phyloP scores from a whole-genome alignment of 92 coral and sea anemone species.

The Porites evermanni region DNA sequence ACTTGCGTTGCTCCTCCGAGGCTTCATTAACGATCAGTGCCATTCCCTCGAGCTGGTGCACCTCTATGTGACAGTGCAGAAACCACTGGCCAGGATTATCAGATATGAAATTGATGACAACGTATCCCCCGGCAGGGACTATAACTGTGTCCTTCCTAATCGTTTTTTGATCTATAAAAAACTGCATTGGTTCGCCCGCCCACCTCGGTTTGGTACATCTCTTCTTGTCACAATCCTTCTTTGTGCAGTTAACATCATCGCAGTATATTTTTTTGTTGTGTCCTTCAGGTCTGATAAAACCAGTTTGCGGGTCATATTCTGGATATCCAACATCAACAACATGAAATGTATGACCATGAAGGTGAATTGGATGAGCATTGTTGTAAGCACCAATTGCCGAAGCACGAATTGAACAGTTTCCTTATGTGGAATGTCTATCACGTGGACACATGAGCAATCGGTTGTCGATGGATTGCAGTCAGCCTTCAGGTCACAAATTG shows the following conservation, averaged over 20 bases:
- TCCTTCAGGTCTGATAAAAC: conserved; percentile 11
- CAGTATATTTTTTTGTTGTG: conserved; percentile 25
- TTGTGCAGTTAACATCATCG: conserved; percentile 18
- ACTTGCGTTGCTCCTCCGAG: background rate
- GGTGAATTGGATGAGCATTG: conserved; percentile 65
- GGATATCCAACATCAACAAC: conserved; percentile 69
- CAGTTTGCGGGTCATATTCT: conserved; percentile 50
- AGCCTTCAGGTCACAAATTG: conserved; percentile 17
- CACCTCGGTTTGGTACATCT: conserved; percentile 4
- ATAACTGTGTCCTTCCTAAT: background rate
- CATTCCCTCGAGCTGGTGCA: conserved; percentile 46
- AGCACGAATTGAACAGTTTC: conserved; percentile 70
- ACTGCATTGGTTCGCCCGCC: conserved; percentile 13
- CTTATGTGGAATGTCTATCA: conserved; percentile 63
- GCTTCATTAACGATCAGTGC: conserved; percentile 58
- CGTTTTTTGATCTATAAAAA: conserved; percentile 47
- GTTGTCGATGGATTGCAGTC: conserved; percentile 34
- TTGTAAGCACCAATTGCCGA: conserved; percentile 33
- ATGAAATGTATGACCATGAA: conserved; percentile 80
- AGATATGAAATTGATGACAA: conserved; percentile 50
- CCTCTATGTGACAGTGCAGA: conserved; percentile 56
- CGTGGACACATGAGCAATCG: conserved; percentile 63
- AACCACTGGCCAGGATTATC: conserved; percentile 37
- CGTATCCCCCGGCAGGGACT: no score
- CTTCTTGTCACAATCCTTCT: background rate